phyloP scores from a whole-genome alignment of 2,797 vertebrate genomes.

The Gobionotothen gibberifrons region DNA sequence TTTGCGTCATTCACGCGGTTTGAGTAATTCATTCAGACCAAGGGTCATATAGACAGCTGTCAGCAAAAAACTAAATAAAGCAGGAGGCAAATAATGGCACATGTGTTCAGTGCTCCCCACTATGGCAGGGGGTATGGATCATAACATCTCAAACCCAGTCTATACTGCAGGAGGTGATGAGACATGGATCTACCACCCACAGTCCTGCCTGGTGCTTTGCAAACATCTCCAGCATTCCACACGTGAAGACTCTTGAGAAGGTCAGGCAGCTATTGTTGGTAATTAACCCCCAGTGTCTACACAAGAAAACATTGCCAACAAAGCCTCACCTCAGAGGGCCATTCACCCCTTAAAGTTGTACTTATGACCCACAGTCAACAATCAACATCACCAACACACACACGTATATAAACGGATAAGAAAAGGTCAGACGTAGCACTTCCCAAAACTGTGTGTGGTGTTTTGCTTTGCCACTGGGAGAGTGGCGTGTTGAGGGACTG shows the following conservation, averaged over 20 bases:
- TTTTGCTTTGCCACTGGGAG: slow-evolving; percentile 68
- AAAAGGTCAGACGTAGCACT: slow-evolving; percentile 82
- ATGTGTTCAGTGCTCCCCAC: neutral
- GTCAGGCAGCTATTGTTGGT: slow-evolving; percentile 70
- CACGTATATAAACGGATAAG: slow-evolving; percentile 40
- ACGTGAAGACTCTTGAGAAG: slow-evolving; percentile 61
- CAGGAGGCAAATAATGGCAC: too few relatives aligned
- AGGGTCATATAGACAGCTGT: too few relatives aligned
- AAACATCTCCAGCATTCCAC: slow-evolving; percentile 32
- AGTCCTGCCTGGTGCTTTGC: slow-evolving; percentile 2
- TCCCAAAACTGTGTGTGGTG: slow-evolving; percentile 65
- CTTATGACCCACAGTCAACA: slow-evolving; percentile 54
- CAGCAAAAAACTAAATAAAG: too few relatives aligned
- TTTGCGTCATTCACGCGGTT: too few relatives aligned
- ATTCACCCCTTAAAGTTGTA: slow-evolving; percentile 56
- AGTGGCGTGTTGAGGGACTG: slow-evolving; percentile 76
- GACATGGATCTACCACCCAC: neutral
- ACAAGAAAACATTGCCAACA: slow-evolving; percentile 55
- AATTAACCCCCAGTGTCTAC: slow-evolving; percentile 73
- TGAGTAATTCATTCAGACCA: too few relatives aligned
- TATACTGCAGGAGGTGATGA: neutral
- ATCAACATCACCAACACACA: slow-evolving; percentile 37
- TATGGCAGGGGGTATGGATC: neutral
- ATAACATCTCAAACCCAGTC: neutral
- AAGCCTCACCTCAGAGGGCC: slow-evolving; percentile 42